Evolutionary conservation across 2,113 vertebrate genomes (phyloP), one percentile per base, ranked within the genome.

Genomic region (Onychostruthus taczanowskii): DNA sequence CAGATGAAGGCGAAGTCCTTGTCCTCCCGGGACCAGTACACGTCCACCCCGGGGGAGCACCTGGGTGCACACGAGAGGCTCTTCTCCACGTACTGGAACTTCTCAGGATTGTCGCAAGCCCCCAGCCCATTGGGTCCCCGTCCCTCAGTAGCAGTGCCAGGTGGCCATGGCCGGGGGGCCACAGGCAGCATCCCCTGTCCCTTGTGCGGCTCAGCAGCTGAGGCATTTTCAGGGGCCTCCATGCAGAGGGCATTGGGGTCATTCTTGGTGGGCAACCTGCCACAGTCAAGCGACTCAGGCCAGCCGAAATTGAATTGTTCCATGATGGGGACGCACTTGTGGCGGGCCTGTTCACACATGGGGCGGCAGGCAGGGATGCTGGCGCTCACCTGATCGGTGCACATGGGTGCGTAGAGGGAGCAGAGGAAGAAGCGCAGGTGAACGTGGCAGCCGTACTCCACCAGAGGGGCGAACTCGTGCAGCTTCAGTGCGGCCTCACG

Each of bases 351-450:
- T 96, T 99, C 99, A n/a, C 99, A 99, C 99, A 99, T 99, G 97
- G 99, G 99, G 87, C 99, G 98, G 98, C 99, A 99, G 94, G 99
- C 99, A 0, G 98, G 99, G 97, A 99, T 99, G 98, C 99, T 99
- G 97, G 99, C 98, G 33, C 99, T 99, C 97, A 99, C 99, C 97
- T 99, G 99, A 97, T 99, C 98, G 0, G 99, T 99, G 98, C 99
- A 99, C 99, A 99, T 99, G 90, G 99, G 99, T 17, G 99, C 99
- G 62, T 99, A 99, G 53, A 99, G 99, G 18, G 99, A 99, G 98
- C 99, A 99, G 78, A 99, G 99, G 97, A 99, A 99, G 97, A 99
- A 99, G 91, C 99, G 99, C 96, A 99, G 98, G 97, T 99, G 99
- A 62, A 98, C 98, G 89, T 99, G 99, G 88, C 99, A 99, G 97